Evolutionary conservation across 2,797 vertebrate genomes (phyloP).

Genomic region (Ambastaia sidthimunki): DNA sequence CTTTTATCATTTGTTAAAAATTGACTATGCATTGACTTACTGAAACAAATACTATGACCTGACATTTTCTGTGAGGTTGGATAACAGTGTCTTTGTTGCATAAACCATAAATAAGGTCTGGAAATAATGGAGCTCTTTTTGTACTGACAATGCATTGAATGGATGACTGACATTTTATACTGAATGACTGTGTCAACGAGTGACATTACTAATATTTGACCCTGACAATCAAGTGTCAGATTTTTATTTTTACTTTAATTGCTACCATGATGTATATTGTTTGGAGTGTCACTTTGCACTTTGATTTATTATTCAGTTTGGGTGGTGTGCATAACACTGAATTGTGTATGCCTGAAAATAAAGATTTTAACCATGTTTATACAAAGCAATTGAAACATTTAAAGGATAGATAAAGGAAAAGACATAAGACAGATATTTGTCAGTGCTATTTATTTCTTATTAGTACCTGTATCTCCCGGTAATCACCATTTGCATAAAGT

Average conservation of each 20-base stretch:
- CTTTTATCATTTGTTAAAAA: not conserved
- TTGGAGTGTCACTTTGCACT: slow-evolving; percentile 48
- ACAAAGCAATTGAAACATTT: not conserved
- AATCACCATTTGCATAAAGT: not conserved
- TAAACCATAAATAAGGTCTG: not conserved
- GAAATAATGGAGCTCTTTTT: not conserved
- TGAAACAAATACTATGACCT: slow-evolving; percentile 20
- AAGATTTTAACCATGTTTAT: slow-evolving; percentile 26
- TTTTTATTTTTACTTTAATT: not conserved
- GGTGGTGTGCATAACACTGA: slow-evolving; percentile 23
- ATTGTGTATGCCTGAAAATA: slow-evolving; percentile 43
- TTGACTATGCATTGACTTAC: not conserved
- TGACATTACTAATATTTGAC: slow-evolving; percentile 19
- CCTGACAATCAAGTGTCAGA: not conserved
- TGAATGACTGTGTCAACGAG: slow-evolving; percentile 7
- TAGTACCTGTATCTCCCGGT: not conserved
- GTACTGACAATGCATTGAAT: not conserved
- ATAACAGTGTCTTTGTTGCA: not conserved
- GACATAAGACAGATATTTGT: not conserved
- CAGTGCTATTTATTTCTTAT: not conserved
- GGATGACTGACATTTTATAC: slow-evolving; percentile 21
- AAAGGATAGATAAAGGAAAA: not conserved
- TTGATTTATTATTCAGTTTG: slow-evolving; percentile 11
- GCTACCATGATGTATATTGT: not conserved
- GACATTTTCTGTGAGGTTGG: not conserved